Base-by-base conservation (phyloP, 2,888 invertebrate genomes). In the Alitta virens region DNA sequence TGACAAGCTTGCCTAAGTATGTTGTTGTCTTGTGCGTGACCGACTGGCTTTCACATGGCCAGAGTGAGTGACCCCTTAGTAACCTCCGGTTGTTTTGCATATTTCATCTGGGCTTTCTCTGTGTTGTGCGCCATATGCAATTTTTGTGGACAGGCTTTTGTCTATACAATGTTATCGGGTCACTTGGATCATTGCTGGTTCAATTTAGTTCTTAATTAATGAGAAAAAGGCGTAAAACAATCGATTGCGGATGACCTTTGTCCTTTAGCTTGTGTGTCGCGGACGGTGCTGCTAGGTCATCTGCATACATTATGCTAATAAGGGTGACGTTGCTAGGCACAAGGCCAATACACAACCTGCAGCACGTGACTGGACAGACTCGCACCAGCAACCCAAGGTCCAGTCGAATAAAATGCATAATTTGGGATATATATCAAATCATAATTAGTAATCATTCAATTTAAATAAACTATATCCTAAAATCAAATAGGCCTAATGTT, bases 251-350 rank as follows among this genome's bases (percentile, higher is more conserved):
- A 53, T 73, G 73, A 75, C 75, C 75, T 76, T 74, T 76, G 75
- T 74, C 75, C 74, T 73, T 72, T 75, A 67, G 67, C 71, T 68
- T 69, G 67, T 69, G 67, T 68, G 69, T 71, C 69, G 27, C 51
- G 59, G 64, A 63, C 59, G 63, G 60, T 62, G 63, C 62, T 64
- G 69, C 60, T 76, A 67, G 75, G 76, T 76, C 72, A 71, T 27
- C 54, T 70, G 76, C 72, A 76, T 77, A 75, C 65, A 74, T 77
- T 77, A 77, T 77, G 76, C 70, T 74, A 74, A 77, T 75, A 53
- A 70, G 64, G 59, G 27, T 33, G 49, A 49, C 49, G 59, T 59
- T 59, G 52, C 59, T 49, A 46, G 57, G 59, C 57, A 49, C 57
- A 49, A 57, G 46, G 23, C 49, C 49, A 49, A 23, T 23, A 49